A percentile compares a stretch with the other conserved stretches of the same genome.
phyloP scores from a whole-genome alignment of 2,888 invertebrate genomes.

The Apamea crenata region DNA sequence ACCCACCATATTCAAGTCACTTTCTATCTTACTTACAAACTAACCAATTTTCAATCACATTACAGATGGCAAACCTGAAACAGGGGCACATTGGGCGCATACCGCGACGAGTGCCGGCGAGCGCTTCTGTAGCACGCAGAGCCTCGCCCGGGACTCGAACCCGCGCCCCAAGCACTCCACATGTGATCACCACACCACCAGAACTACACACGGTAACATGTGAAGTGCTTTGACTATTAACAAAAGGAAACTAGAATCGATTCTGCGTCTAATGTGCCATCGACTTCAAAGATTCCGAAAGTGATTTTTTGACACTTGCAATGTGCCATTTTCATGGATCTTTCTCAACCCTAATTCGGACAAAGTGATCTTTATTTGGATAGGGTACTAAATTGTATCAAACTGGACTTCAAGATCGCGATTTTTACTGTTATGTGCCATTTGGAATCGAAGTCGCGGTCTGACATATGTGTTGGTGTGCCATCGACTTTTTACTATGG shows the following conservation, averaged over 20 bases:
- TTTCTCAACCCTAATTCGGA: neutral
- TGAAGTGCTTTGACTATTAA: constrained; percentile 49
- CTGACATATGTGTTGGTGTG: constrained; percentile 17
- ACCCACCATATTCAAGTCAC: too few relatives aligned
- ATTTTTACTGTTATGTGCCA: constrained; percentile 26
- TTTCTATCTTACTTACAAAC: too few relatives aligned
- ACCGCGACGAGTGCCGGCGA: constrained; percentile 85
- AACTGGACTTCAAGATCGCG: constrained; percentile 13
- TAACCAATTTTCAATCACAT: constrained; percentile 66
- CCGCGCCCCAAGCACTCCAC: constrained; percentile 62
- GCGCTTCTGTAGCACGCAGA: constrained; percentile 84
- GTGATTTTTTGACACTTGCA: constrained; percentile 27
- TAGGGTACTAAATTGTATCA: neutral
- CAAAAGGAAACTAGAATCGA: constrained; percentile 3
- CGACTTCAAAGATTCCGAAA: constrained; percentile 1
- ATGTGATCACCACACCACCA: constrained; percentile 47
- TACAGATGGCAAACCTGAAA: constrained; percentile 91
- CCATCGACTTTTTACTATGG: constrained; percentile 28
- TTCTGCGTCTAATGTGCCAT: constrained; percentile 41
- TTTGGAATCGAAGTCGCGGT: neutral
- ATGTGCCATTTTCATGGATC: constrained; percentile 34
- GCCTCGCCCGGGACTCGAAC: constrained; percentile 58
- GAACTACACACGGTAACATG: constrained; percentile 27
- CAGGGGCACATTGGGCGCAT: constrained; percentile 85
- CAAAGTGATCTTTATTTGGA: neutral